Evolutionary conservation across 2,888 invertebrate genomes (phyloP), one percentile per base, ranked within the genome.

Genomic region (Branchellion lobata): DNA sequence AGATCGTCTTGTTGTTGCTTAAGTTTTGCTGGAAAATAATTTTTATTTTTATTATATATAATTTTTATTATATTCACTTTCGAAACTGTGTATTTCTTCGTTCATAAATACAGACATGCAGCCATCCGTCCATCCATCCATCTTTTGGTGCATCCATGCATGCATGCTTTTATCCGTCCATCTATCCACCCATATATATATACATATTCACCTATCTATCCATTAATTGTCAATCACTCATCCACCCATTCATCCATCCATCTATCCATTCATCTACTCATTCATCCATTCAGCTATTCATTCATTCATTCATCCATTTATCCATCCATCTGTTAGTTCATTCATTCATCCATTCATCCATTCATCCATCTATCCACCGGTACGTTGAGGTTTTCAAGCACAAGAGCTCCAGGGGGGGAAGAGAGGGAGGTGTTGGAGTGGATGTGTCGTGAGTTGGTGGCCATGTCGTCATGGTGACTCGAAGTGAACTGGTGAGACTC

Each of bases 1-100:
- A 75, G 29, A 75, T 53, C 24, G 75, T 75, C n/a, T 75, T 31
- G 53, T 24, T 53, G 47, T 51, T 51, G 27, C 33, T 40, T 21
- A 75, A 53, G 40, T 53, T 75, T 53, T 75, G 61, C 5, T 40
- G 40, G 5, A 14, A 40, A 40, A 40, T 40, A 40, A 40, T 40
- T 40, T 5, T 40, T 40, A n/a, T n/a, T n/a, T n/a, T n/a, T n/a
- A n/a, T n/a, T n/a, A n/a, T n/a, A n/a, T n/a, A n/a, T n/a, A n/a
- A n/a, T n/a, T n/a, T n/a, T n/a, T n/a, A n/a, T n/a, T n/a, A n/a
- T n/a, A n/a, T n/a, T n/a, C n/a, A n/a, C n/a, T n/a, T n/a, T n/a
- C n/a, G n/a, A n/a, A n/a, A n/a, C n/a, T n/a, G n/a, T n/a, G n/a
- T n/a, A n/a, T n/a, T n/a, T n/a, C n/a, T n/a, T n/a, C n/a, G n/a